Percentiles rank a stretch among this genome's conserved stretches.
Conservation (phyloP, 2,888 invertebrate genomes). For the Pyrocoelia pectoralis region DNA sequence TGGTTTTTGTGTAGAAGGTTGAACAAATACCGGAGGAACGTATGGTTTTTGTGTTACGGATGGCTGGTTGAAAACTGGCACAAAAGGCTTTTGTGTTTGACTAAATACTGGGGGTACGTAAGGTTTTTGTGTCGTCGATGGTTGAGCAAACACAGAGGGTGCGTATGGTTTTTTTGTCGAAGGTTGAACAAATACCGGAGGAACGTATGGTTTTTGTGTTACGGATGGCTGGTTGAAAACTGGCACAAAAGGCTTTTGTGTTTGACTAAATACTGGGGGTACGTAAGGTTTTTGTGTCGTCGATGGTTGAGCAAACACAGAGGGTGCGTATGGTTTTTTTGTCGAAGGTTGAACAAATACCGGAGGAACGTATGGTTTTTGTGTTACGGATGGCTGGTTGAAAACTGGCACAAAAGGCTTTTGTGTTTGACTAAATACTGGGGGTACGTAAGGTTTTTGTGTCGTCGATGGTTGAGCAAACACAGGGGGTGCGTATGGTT, state of each 20-base stretch:
- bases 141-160: neutral
- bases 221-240: neutral
- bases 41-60: conserved; percentile 1
- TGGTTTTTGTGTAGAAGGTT: neutral
- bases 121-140: neutral
- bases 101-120: neutral
- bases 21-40: neutral
- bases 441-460: neutral
- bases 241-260: neutral
- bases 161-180: neutral
- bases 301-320: neutral
- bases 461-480: neutral
- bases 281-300: neutral
- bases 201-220: neutral
- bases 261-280: neutral
- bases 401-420: neutral
- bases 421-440: neutral
- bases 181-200: neutral
- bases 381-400: neutral
- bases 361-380: conserved; percentile 1
- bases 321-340: neutral
- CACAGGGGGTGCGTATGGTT: neutral
- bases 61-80: neutral
- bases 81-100: neutral
- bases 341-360: neutral